phyloP scores from a whole-genome alignment of 2,888 invertebrate genomes.

The Caenorhabditis sp. region DNA sequence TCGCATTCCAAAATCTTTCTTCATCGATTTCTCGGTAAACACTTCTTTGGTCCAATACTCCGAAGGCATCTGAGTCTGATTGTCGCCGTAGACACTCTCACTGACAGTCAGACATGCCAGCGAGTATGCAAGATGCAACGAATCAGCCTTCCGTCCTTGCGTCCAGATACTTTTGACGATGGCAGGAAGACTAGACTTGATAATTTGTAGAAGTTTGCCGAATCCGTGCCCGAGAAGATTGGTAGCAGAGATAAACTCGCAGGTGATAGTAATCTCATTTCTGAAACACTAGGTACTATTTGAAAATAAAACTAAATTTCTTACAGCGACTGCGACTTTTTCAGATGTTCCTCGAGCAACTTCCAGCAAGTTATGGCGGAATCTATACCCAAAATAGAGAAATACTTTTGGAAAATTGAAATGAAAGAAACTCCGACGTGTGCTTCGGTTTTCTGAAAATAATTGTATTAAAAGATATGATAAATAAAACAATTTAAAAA shows the following conservation, averaged over 20 bases:
- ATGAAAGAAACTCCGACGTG: conserved; percentile 44
- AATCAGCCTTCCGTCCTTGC: conserved; percentile 28
- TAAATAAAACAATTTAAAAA: neutral
- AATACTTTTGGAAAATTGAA: conserved; percentile 39
- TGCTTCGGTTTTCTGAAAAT: conserved; percentile 37
- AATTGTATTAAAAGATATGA: neutral
- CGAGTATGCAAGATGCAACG: conserved; percentile 35
- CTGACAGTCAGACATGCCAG: conserved; percentile 20
- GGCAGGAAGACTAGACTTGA: conserved; percentile 23
- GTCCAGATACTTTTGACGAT: conserved; percentile 20
- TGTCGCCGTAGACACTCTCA: conserved; percentile 40
- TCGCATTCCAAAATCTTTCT: conserved; percentile 43
- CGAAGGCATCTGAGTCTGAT: neutral
- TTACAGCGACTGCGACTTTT: conserved; percentile 21
- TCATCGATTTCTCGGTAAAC: conserved; percentile 41
- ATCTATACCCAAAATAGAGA: conserved; percentile 49
- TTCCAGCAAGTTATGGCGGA: conserved; percentile 45
- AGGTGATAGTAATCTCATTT: conserved; percentile 35
- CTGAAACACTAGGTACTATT: conserved; percentile 3
- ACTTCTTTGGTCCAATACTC: conserved; percentile 43
- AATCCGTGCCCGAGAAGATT: conserved; percentile 54
- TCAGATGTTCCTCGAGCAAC: conserved; percentile 24
- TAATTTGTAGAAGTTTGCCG: conserved; percentile 25
- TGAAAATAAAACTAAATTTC: neutral
- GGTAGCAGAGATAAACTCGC: conserved; percentile 39